Evolutionary conservation across 2,888 invertebrate species (phyloP), one percentile per base, ranked within the genome.

Genomic region (Cosmia pyralina): DNA sequence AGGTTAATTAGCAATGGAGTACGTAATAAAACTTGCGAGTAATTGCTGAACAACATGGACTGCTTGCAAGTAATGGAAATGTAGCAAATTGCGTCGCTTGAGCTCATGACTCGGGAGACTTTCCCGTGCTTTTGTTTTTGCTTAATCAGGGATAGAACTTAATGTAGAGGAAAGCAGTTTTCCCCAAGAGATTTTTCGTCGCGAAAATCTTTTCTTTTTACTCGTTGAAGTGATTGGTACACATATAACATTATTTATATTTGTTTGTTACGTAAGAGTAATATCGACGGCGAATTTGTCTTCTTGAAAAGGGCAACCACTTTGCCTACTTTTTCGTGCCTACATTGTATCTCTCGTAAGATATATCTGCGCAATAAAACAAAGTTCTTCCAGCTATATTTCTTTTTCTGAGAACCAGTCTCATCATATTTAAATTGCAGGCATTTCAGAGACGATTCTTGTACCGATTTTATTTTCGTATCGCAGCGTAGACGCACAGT

Each of bases 1-100:
- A 88, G 89, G 89, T 88, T 89, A 89, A 91, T 91, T 88, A 88
- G 86, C 84, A 83, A 82, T 85, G 79, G 77, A 79, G 78, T 66
- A 82, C 79, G 75, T 85, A 82, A 85, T 88, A 86, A 84, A 88
- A 80, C 70, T 76, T 74, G 78, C 79, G 69, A 76, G 84, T 88
- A 82, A 82, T 78, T 82, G 69, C 76, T 83, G 84, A 81, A 74
- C 66, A 70, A 77, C 75, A 75, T 73, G 70, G 55, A 62, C 59
- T 57, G 72, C 60, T 63, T 66, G 72, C n/a, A n/a, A n/a, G n/a
- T 69, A 74, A 74, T 84, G 66, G 52, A 70, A 69, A 71, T 74
- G 70, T 74, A 46, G 65, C 58, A 69, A 76, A 75, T 57, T 71
- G 70, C 69, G 65, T 55, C 60, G 70, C 62, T 66, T 53, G 64